phyloP scores from a whole-genome alignment of 2,113 vertebrate species.

The Microcebus lehilahytsara region DNA sequence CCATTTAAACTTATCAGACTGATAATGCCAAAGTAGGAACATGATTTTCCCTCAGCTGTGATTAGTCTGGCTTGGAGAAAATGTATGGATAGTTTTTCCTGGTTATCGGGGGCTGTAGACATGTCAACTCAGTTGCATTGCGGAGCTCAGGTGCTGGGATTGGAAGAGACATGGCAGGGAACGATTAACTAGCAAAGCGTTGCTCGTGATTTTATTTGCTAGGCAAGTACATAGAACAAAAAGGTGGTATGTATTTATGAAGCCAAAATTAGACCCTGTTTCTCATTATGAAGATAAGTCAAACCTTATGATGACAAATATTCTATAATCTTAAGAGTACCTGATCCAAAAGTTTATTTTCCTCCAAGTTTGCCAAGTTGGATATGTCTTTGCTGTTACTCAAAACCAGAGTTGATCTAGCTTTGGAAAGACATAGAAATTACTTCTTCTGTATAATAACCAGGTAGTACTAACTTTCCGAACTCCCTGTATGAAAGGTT shows the following conservation, averaged over 20 bases:
- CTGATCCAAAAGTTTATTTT: background rate
- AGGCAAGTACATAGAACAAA: background rate
- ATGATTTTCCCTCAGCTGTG: slow-evolving; percentile 7
- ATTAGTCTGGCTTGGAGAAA: slow-evolving; percentile 45
- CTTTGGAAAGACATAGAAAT: background rate
- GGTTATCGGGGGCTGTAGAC: background rate
- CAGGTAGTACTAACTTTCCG: background rate
- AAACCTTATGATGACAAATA: background rate
- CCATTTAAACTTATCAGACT: slow-evolving; percentile 50
- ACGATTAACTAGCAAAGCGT: background rate
- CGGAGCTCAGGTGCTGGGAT: accelerated
- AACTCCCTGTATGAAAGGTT: background rate
- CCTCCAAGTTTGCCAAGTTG: background rate
- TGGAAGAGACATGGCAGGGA: background rate
- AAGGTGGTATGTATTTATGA: background rate
- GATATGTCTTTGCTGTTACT: background rate
- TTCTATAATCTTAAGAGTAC: background rate
- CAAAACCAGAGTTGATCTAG: background rate
- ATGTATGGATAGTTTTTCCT: slow-evolving; percentile 8
- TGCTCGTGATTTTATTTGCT: background rate
- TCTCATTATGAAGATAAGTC: background rate
- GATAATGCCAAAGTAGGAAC: background rate
- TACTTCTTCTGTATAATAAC: background rate
- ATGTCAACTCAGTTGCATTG: background rate
- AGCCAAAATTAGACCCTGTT: background rate